phyloP scores from a whole-genome alignment of 1,140 invertebrate species.

The Rhyzopertha dominica region DNA sequence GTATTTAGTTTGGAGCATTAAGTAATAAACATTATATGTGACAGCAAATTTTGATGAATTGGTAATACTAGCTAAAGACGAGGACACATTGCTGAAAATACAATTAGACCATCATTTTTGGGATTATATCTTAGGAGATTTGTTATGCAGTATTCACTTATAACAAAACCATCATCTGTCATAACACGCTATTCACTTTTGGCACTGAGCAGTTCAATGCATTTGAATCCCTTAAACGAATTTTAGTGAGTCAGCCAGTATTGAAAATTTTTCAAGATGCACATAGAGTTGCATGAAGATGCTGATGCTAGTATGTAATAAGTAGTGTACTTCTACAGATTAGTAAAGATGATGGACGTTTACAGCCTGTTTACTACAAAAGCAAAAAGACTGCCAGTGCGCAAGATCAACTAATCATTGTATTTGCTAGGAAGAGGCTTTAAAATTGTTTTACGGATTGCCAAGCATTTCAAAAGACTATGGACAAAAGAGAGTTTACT shows the following conservation, averaged over 20 bases:
- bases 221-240: slow-evolving; percentile 21
- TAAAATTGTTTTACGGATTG: slow-evolving; percentile 47
- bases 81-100: slow-evolving; percentile 17
- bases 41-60: no score
- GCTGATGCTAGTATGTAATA: slow-evolving; percentile 31
- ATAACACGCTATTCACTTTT: slow-evolving; percentile 19
- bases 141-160: slow-evolving; percentile 27
- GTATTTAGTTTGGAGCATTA: no score
- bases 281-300: slow-evolving; percentile 32
- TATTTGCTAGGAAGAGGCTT: slow-evolving; percentile 49
- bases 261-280: slow-evolving; percentile 37
- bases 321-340: slow-evolving; percentile 39
- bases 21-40: no score
- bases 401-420: slow-evolving; percentile 39
- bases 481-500: slow-evolving; percentile 33
- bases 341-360: slow-evolving; percentile 30
- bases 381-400: slow-evolving; percentile 35
- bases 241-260: slow-evolving; percentile 33
- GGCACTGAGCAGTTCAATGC: slow-evolving; percentile 11
- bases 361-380: slow-evolving; percentile 47
- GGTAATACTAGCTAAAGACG: no score
- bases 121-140: slow-evolving; percentile 42
- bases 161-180: slow-evolving; percentile 33
- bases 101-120: slow-evolving; percentile 30
- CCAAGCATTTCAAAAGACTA: slow-evolving; percentile 34